A percentile compares a stretch with the other conserved stretches of the same genome.
These are phyloP conservation scores for Muscicapa comitata DNA, from an alignment of 2,797 vertebrate genomes.

Conservation along the genomic window DNA sequence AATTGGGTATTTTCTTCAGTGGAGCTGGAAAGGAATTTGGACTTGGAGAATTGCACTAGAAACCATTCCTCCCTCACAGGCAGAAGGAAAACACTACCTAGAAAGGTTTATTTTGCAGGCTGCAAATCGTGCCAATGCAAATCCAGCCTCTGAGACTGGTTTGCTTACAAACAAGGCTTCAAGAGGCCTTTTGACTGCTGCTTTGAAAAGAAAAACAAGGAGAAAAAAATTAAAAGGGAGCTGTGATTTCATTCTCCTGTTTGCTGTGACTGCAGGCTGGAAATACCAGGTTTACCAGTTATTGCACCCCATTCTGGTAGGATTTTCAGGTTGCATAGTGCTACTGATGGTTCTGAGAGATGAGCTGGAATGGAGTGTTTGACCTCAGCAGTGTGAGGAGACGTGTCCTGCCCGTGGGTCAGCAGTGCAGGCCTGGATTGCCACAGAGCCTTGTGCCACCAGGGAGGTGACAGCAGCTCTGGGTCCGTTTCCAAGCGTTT, in stretches of 20 bases:
- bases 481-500: neutral
- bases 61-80: constrained; percentile 10
- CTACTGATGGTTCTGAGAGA: neutral
- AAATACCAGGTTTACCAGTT: constrained; percentile 51
- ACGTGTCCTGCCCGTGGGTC: neutral
- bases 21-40: neutral
- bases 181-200: constrained; percentile 46
- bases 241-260: constrained; percentile 8
- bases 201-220: neutral
- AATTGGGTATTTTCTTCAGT: constrained; percentile 25
- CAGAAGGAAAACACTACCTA: constrained; percentile 57
- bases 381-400: neutral
- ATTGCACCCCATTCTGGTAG: neutral
- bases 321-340: constrained; percentile 45
- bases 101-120: constrained; percentile 62
- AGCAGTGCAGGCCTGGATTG: neutral
- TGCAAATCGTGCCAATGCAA: constrained; percentile 42
- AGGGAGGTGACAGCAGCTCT: neutral
- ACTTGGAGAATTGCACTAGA: neutral
- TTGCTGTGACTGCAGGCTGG: constrained; percentile 55
- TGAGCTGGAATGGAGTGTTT: neutral
- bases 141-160: constrained; percentile 38
- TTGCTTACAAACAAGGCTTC: constrained; percentile 49
- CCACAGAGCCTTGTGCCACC: neutral
- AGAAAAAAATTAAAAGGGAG: neutral